Conservation (phyloP, 2,888 invertebrate genomes). For the Agrypnus murinus region DNA sequence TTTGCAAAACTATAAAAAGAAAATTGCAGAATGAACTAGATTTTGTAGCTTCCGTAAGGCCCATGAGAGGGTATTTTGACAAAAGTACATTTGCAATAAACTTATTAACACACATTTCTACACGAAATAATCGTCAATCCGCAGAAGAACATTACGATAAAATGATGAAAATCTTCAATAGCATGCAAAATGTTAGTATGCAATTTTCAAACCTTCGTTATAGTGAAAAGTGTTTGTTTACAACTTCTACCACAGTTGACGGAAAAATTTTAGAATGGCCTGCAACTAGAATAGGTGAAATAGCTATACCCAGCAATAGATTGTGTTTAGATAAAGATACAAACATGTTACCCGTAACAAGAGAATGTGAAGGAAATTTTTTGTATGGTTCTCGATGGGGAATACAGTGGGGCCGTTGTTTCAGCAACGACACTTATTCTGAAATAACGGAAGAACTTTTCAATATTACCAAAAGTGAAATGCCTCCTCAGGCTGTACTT, state of each 20-base stretch:
- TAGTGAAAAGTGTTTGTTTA: slow-evolving; percentile 16
- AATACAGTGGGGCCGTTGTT: slow-evolving; percentile 59
- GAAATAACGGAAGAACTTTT: slow-evolving; percentile 40
- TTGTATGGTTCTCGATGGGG: slow-evolving; percentile 75
- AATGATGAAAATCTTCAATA: neutral
- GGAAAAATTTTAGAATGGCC: slow-evolving; percentile 66
- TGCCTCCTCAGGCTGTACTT: neutral
- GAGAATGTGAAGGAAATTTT: slow-evolving; percentile 75
- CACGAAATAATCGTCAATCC: neutral
- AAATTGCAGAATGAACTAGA: neutral
- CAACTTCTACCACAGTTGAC: slow-evolving; percentile 14
- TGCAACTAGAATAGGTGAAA: slow-evolving; percentile 71
- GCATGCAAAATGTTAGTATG: neutral
- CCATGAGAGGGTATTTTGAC: neutral
- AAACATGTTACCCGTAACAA: slow-evolving; percentile 71
- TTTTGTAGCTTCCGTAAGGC: neutral
- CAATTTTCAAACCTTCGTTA: neutral
- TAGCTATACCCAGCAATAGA: slow-evolving; percentile 71
- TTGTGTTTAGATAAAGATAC: slow-evolving; percentile 75
- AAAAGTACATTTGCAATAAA: neutral
- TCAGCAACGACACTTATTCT: slow-evolving; percentile 29
- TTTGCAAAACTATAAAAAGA: slow-evolving; percentile 5
- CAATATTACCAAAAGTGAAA: slow-evolving; percentile 37
- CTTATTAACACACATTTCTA: neutral
- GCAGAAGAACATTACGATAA: neutral